A percentile compares a stretch with the other conserved stretches of the same genome.
phyloP scores from a whole-genome alignment of 1,140 invertebrate genomes.

The Hyposmocoma kahamanoa region DNA sequence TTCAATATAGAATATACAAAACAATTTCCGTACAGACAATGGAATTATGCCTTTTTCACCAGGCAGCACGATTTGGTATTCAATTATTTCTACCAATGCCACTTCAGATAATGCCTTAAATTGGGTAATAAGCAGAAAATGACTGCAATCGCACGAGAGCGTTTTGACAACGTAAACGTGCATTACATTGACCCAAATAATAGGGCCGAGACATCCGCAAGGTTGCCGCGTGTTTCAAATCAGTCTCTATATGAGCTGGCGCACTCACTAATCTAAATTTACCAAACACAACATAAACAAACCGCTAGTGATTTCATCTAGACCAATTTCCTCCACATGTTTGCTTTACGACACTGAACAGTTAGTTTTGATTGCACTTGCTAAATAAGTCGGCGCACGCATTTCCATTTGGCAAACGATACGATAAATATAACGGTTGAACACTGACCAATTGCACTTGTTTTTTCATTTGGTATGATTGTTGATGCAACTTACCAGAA shows the following conservation, averaged over 20 bases:
- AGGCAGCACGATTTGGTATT: neutral
- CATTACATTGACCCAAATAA: conserved; percentile 67
- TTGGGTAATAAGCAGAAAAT: conserved; percentile 13
- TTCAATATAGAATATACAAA: too few relatives aligned
- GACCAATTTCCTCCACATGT: conserved; percentile 39
- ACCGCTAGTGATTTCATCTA: conserved; percentile 38
- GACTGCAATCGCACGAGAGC: conserved; percentile 10
- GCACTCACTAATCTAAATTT: conserved; percentile 59
- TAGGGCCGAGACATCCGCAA: conserved; percentile 50
- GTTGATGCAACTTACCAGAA: conserved; percentile 50
- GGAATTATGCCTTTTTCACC: too few relatives aligned
- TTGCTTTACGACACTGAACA: conserved; percentile 35
- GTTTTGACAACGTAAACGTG: conserved; percentile 50
- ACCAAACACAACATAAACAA: conserved; percentile 67
- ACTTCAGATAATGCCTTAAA: conserved; percentile 11
- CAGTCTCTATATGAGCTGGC: conserved; percentile 52
- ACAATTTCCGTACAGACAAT: too few relatives aligned
- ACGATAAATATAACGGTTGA: conserved; percentile 45
- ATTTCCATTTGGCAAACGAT: conserved; percentile 27
- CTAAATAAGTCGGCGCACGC: conserved; percentile 47
- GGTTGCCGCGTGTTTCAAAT: conserved; percentile 60
- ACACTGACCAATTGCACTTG: neutral
- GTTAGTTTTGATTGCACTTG: conserved; percentile 32
- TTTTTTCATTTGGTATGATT: neutral
- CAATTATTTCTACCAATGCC: neutral